A percentile compares a stretch with the other conserved stretches of the same genome.
phyloP scores from a whole-genome alignment of 1,140 invertebrate genomes.

The Drosophila mojavensis region DNA sequence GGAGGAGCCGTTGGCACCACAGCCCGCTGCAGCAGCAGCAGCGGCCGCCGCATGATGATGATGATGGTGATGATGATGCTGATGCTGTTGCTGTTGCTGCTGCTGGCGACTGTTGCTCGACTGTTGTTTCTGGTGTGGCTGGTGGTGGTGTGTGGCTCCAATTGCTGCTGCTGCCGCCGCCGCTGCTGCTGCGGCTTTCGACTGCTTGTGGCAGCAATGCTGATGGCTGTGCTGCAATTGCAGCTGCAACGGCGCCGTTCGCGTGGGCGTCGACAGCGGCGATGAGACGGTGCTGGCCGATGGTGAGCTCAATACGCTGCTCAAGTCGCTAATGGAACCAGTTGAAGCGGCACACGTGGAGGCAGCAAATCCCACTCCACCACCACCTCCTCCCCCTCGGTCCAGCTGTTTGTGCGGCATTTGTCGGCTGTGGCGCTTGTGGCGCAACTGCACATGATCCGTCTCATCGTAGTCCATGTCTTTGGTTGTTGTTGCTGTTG shows the following conservation, averaged over 20 bases:
- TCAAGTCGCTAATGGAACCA: constrained; percentile 69
- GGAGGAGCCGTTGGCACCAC: constrained; percentile 12
- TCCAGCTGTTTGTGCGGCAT: constrained; percentile 54
- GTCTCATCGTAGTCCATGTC: constrained; percentile 74
- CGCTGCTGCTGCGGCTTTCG: constrained; percentile 13
- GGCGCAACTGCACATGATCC: constrained; percentile 77
- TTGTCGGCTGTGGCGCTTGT: constrained; percentile 62
- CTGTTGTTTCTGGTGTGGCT: constrained; percentile 44
- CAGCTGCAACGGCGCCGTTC: constrained; percentile 65
- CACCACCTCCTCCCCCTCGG: constrained; percentile 24
- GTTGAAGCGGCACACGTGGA: constrained; percentile 1
- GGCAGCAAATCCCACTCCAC: neutral
- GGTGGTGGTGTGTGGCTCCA: constrained; percentile 48
- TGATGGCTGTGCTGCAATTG: constrained; percentile 51
- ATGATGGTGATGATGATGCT: constrained; percentile 49
- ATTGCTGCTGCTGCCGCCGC: constrained; percentile 16
- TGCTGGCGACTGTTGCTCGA: constrained; percentile 55
- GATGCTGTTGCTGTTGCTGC: constrained; percentile 42
- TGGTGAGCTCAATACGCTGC: constrained; percentile 76
- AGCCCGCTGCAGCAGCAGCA: constrained; percentile 34
- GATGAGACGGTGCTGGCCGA: constrained; percentile 78
- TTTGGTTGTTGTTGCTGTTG: constrained; percentile 60
- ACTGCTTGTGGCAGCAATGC: constrained; percentile 72
- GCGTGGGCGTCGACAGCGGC: constrained; percentile 78
- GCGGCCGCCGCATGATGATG: constrained; percentile 61